These are phyloP conservation scores for Dasyurus viverrinus DNA, from an alignment of 2,113 vertebrate genomes.

Conservation along the genomic window DNA sequence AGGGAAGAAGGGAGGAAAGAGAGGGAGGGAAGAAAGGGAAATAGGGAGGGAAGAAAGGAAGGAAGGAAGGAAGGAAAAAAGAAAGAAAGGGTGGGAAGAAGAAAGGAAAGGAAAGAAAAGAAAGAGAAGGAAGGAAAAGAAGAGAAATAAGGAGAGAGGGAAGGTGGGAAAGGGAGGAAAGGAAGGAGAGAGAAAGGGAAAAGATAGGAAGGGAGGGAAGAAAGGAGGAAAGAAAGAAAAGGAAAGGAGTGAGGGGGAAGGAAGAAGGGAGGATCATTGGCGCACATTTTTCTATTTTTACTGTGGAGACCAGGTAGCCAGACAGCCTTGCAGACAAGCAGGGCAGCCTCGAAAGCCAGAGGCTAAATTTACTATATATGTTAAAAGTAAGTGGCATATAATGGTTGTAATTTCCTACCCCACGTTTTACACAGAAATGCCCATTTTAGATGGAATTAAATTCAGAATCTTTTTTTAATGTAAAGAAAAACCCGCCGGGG, in stretches of 20 bases:
- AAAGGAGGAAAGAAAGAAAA: not conserved
- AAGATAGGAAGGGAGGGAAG: too few species aligned
- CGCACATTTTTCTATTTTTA: not conserved
- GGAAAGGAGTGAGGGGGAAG: too few species aligned
- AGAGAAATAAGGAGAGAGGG: too few species aligned
- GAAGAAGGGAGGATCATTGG: not conserved
- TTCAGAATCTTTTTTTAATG: not conserved
- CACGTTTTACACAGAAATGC: not conserved
- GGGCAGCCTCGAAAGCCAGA: not conserved
- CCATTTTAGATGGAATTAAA: not conserved
- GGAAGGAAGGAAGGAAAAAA: too few species aligned
- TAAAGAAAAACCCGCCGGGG: not conserved
- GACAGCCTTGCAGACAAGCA: not conserved
- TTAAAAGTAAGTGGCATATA: not conserved
- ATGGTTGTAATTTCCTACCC: not conserved
- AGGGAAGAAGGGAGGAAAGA: too few species aligned
- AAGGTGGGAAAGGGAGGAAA: too few species aligned
- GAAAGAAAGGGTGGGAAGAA: too few species aligned
- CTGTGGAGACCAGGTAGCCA: not conserved
- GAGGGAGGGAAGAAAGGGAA: too few species aligned
- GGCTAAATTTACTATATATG: not conserved
- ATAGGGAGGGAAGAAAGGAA: too few species aligned
- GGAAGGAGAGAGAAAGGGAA: too few species aligned
- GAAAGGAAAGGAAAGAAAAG: too few species aligned
- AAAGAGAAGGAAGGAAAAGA: too few species aligned